Percentiles rank a stretch among this genome's conserved stretches.
Evolutionary conservation across 2,888 invertebrate species (phyloP).

Genomic region (Xanthorhoe designata): DNA sequence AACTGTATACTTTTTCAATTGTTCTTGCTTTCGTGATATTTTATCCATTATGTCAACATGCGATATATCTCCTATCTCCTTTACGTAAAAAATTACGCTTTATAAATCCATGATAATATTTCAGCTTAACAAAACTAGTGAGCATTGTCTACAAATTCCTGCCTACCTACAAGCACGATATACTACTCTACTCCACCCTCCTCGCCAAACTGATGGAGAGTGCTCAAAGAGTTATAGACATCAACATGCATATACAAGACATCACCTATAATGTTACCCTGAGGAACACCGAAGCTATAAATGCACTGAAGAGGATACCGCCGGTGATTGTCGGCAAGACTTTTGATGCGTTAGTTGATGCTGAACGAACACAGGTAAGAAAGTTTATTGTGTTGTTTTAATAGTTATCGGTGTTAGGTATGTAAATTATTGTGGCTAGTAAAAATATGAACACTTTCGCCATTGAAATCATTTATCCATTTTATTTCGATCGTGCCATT

Average conservation of each 20-base stretch:
- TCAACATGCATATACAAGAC: slow-evolving; percentile 75
- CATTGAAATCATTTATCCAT: too few relatives aligned
- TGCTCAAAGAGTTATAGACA: slow-evolving; percentile 64
- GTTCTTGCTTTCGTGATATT: too few relatives aligned
- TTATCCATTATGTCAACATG: too few relatives aligned
- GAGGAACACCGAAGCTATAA: slow-evolving; percentile 69
- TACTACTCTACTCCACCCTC: slow-evolving; percentile 73
- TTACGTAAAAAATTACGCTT: too few relatives aligned
- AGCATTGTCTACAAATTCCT: slow-evolving; percentile 68
- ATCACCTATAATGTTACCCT: slow-evolving; percentile 70
- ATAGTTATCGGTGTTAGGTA: neutral
- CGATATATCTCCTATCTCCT: too few relatives aligned
- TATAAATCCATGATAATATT: neutral
- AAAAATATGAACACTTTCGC: too few relatives aligned
- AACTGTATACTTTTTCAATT: too few relatives aligned
- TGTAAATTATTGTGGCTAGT: too few relatives aligned
- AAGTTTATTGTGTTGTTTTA: neutral
- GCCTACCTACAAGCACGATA: slow-evolving; percentile 63
- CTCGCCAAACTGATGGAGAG: slow-evolving; percentile 72
- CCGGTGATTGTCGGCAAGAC: slow-evolving; percentile 63
- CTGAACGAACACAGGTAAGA: slow-evolving; percentile 74
- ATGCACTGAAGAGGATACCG: slow-evolving; percentile 62
- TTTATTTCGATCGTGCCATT: too few relatives aligned
- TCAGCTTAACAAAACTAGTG: slow-evolving; percentile 69
- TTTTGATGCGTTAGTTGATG: slow-evolving; percentile 75